These are phyloP conservation scores for Urocyon cinereoargenteus DNA, from an alignment of 2,797 vertebrate genomes.

Conservation along the genomic window DNA sequence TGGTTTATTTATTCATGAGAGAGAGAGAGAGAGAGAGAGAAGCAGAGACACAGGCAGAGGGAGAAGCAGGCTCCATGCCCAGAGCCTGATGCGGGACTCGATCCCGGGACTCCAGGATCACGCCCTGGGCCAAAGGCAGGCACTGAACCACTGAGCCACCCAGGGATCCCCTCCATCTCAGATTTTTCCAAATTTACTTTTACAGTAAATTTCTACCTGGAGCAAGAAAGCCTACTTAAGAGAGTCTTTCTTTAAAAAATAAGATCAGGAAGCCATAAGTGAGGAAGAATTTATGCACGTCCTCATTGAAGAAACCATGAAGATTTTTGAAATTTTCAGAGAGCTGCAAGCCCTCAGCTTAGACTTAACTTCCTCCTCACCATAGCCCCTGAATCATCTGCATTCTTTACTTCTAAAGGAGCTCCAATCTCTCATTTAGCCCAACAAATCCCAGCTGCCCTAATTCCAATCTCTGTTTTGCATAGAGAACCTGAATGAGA, in stretches of 20 bases:
- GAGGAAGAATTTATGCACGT: not conserved
- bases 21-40: too few species aligned
- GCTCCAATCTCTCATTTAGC: not conserved
- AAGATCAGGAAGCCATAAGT: not conserved
- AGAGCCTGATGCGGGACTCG: too few species aligned
- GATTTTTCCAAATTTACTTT: too few species aligned
- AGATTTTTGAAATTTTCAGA: not conserved
- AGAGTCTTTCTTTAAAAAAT: too few species aligned
- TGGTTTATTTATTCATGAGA: too few species aligned
- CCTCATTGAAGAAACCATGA: not conserved
- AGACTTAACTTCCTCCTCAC: not conserved
- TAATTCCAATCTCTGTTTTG: not conserved
- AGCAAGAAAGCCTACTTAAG: not conserved
- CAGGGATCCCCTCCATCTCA: too few species aligned
- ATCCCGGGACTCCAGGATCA: too few species aligned
- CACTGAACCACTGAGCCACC: too few species aligned
- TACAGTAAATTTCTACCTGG: not conserved
- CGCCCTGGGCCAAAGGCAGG: too few species aligned
- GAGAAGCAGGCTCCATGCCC: too few species aligned
- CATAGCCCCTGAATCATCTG: not conserved
- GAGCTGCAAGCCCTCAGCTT: not conserved
- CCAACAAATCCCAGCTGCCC: not conserved
- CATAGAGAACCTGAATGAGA: not conserved
- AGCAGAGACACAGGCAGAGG: too few species aligned
- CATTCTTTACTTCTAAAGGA: not conserved